Conservation (phyloP, 2,797 vertebrate genomes). For the Helicolenus hilgendorfi region DNA sequence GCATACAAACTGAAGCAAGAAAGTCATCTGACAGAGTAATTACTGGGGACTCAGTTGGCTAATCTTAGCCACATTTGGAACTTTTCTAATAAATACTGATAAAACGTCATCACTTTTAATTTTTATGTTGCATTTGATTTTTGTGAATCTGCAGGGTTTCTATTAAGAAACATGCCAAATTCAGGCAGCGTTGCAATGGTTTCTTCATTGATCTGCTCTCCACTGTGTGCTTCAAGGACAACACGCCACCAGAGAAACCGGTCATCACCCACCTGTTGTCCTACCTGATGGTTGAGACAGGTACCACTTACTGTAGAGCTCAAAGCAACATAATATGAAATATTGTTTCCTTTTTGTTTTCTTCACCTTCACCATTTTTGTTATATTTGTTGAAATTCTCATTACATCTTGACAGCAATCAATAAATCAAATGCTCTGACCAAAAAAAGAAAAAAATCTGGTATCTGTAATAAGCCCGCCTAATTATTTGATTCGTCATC, state of each 20-base stretch:
- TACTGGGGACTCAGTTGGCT: neutral
- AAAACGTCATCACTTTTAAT: neutral
- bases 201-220: constrained; percentile 92
- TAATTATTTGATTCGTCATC: too few species aligned
- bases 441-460: too few species aligned
- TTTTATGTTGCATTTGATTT: neutral
- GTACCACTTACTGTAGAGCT: neutral
- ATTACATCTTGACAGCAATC: too few species aligned
- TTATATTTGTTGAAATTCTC: neutral
- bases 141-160: constrained; percentile 10
- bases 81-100: neutral
- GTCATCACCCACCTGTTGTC: constrained; percentile 53
- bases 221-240: constrained; percentile 92
- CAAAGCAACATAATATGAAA: neutral
- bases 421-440: too few species aligned
- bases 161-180: constrained; percentile 30
- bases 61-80: neutral
- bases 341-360: neutral
- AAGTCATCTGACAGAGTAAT: neutral
- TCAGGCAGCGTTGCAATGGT: constrained; percentile 82
- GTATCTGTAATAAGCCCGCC: too few species aligned
- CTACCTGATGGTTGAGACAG: constrained; percentile 58
- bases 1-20: neutral
- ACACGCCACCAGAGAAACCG: constrained; percentile 48
- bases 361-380: neutral